Evolutionary conservation across 2,113 vertebrate genomes (phyloP), one percentile per base, ranked within the genome.

Genomic region (Lepus timidus): DNA sequence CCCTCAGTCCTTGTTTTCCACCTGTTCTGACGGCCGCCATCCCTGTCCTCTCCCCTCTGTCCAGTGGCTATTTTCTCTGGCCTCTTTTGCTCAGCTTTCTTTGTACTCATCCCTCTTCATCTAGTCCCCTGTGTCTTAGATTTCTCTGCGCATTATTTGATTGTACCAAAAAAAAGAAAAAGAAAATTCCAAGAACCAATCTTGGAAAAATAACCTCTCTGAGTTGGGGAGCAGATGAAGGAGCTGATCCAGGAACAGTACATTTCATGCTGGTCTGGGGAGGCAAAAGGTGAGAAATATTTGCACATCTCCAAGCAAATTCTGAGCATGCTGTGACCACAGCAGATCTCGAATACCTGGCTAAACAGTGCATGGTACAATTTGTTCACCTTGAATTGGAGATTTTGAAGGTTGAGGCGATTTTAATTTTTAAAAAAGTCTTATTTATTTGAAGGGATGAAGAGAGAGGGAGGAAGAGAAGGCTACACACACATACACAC

Each of bases 251-350:
- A 31, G 16, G 29, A 12, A 51, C 17, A 65, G 39, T 29, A 71
- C 6, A 14, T 22, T 74, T 84, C 49, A 20, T 11, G 22, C 16
- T 4, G 39, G 9, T 44, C 62, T 29, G 13, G 31, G 29, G 55
- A 71, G 58, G 17, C 3, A 9, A 39, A 6, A 33, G 27, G 4
- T 25, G 17, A 58, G 62, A 44, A 62, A 67, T n/a, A 16, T 1
- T 17, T 1, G 0, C 62, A 33, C 9, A 31, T 2, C 1, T 0
- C 29, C 44, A 31, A 31, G 9, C 8, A 2, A 11, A 8, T 9
- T 23, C 11, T 4, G 11, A 25, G 29, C 19, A 12, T 25, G 6
- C 44, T 20, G 16, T 0, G 3, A 36, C 10, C 14, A 1, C 33
- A 27, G 31, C 0, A 8, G 1, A 12, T 14, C 29, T 5, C 51